Conservation (phyloP, 2,113 vertebrate species). For the Passer montanus region DNA sequence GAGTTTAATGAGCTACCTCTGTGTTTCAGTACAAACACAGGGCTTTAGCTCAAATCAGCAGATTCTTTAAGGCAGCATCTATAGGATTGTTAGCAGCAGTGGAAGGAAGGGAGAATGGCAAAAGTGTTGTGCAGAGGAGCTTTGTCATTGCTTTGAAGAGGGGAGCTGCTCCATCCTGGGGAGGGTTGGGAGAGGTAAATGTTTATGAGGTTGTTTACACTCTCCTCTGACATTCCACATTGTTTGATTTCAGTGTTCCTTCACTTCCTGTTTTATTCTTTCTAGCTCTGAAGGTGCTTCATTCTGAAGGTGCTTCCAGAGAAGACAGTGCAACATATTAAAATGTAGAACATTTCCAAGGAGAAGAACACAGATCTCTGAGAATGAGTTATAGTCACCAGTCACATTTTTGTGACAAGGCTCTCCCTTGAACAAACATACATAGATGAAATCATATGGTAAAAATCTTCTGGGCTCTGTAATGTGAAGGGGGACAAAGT, state of each 20-base stretch:
- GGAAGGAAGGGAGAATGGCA: not conserved
- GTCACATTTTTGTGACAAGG: not conserved
- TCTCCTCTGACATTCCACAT: not conserved
- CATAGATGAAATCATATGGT: not conserved
- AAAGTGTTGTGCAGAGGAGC: not conserved
- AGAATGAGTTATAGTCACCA: not conserved
- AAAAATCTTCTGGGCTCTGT: not conserved
- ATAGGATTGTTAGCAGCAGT: not conserved
- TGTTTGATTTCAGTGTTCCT: not conserved
- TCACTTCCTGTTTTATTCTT: not conserved
- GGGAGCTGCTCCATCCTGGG: not conserved
- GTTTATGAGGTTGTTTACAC: not conserved
- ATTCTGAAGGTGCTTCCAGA: not conserved
- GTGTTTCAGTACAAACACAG: not conserved
- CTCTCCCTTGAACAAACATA: not conserved
- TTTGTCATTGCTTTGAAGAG: not conserved
- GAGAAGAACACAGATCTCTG: not conserved
- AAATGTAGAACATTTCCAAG: not conserved
- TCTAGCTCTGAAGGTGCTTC: not conserved
- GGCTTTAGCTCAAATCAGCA: not conserved
- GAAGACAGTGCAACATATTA: not conserved
- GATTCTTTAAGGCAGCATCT: not conserved
- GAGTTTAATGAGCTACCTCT: conserved; percentile 38
- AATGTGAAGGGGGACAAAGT: not conserved
- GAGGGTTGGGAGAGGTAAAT: not conserved